These are phyloP conservation scores for Lycia hirtaria DNA, from an alignment of 2,888 invertebrate species.

Conservation along the genomic window DNA sequence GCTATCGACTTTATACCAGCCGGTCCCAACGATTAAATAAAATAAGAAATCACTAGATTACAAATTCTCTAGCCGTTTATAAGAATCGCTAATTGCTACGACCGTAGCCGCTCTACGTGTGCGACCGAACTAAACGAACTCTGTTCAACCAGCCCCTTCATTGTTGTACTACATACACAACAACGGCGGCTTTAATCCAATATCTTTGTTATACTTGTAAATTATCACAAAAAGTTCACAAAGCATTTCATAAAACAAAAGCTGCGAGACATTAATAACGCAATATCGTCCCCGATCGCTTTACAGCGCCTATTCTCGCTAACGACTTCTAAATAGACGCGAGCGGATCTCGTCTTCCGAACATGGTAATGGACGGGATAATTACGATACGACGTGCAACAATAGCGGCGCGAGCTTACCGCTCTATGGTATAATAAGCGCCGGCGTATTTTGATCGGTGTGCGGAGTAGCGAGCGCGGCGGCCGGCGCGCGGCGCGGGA, in stretches of 20 bases:
- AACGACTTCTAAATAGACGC: conserved; percentile 81
- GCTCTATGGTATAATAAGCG: conserved; percentile 82
- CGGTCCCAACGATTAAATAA: conserved; percentile 32
- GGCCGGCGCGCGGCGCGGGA: conserved; percentile 51
- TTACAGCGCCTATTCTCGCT: conserved; percentile 74
- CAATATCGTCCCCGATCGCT: conserved; percentile 71
- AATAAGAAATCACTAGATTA: conserved; percentile 35
- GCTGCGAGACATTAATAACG: conserved; percentile 65
- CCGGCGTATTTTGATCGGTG: conserved; percentile 81
- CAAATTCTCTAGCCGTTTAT: conserved; percentile 25
- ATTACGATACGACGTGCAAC: conserved; percentile 84
- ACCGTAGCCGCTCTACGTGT: conserved; percentile 23
- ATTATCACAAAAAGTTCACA: conserved; percentile 53
- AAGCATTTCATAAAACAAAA: conserved; percentile 64
- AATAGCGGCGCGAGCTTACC: conserved; percentile 81
- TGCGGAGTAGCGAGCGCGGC: conserved; percentile 74
- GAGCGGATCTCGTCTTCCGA: conserved; percentile 74
- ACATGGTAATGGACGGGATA: conserved; percentile 84
- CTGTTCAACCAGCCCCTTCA: conserved; percentile 33
- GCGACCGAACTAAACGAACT: conserved; percentile 34
- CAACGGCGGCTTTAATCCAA: conserved; percentile 23
- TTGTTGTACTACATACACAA: conserved; percentile 24
- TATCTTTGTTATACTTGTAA: conserved; percentile 38
- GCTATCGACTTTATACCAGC: conserved; percentile 36
- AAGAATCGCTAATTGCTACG: conserved; percentile 39